phyloP scores from a whole-genome alignment of 2,113 vertebrate genomes.

The Paralichthys olivaceus region DNA sequence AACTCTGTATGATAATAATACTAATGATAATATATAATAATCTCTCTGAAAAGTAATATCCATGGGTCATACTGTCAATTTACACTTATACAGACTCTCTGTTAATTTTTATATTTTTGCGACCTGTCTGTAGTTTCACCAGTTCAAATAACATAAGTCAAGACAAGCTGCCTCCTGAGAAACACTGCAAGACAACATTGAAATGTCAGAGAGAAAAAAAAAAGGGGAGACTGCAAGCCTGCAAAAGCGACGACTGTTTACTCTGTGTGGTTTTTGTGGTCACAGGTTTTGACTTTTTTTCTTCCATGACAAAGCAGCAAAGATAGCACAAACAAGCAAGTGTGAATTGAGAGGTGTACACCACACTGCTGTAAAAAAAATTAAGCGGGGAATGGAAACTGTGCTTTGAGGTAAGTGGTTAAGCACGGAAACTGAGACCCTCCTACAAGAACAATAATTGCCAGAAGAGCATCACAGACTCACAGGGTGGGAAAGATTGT shows the following conservation, averaged over 20 bases:
- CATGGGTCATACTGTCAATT: no score
- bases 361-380: neutral
- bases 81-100: no score
- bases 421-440: constrained; percentile 34
- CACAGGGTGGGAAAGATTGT: no score
- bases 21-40: no score
- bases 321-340: neutral
- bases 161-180: neutral
- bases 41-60: no score
- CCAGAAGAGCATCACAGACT: neutral
- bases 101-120: no score
- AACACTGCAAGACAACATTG: neutral
- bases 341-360: constrained; percentile 1
- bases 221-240: neutral
- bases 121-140: neutral
- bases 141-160: constrained; percentile 23
- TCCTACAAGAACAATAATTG: constrained; percentile 24
- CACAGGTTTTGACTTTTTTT: constrained; percentile 8
- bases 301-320: neutral
- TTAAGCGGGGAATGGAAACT: constrained; percentile 13
- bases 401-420: neutral
- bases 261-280: constrained; percentile 40
- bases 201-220: constrained; percentile 17
- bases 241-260: constrained; percentile 19
- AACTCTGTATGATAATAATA: no score